phyloP scores from a whole-genome alignment of 2,797 vertebrate species.

The Lagodon rhomboides region DNA sequence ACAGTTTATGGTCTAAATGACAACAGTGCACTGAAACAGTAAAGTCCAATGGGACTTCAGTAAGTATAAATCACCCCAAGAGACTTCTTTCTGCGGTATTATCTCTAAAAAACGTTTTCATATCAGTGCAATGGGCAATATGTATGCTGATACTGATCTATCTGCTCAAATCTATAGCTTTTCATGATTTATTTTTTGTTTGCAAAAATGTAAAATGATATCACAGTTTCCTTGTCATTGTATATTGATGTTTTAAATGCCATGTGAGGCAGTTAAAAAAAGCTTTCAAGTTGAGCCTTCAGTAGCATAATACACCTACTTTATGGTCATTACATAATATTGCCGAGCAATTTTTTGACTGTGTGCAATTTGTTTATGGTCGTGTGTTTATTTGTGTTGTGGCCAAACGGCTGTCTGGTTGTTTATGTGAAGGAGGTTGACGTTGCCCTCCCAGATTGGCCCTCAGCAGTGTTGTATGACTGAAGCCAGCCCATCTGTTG shows the following conservation, averaged over 20 bases:
- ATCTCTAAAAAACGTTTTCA: too few species aligned
- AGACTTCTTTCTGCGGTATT: too few species aligned
- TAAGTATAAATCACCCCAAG: too few species aligned
- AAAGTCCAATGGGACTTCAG: too few species aligned
- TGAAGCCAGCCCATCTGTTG: constrained; percentile 79
- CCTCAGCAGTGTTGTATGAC: constrained; percentile 63
- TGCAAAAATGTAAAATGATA: neutral
- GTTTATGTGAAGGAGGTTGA: constrained; percentile 64
- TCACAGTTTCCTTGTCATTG: neutral
- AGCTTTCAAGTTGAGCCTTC: neutral
- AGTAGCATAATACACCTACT: neutral
- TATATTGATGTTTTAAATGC: neutral
- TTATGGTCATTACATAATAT: constrained; percentile 8
- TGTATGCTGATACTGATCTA: too few species aligned
- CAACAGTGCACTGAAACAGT: too few species aligned
- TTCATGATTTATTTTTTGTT: neutral
- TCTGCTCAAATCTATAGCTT: neutral
- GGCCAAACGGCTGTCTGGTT: constrained; percentile 45
- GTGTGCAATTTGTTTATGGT: constrained; percentile 31
- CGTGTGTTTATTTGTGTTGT: constrained; percentile 15
- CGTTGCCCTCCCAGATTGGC: constrained; percentile 58
- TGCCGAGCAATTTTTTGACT: neutral
- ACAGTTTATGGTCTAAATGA: too few species aligned
- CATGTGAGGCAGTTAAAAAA: neutral
- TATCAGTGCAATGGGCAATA: too few species aligned